phyloP scores from a whole-genome alignment of 1,140 invertebrate genomes.

The Sarcophaga bullata region DNA sequence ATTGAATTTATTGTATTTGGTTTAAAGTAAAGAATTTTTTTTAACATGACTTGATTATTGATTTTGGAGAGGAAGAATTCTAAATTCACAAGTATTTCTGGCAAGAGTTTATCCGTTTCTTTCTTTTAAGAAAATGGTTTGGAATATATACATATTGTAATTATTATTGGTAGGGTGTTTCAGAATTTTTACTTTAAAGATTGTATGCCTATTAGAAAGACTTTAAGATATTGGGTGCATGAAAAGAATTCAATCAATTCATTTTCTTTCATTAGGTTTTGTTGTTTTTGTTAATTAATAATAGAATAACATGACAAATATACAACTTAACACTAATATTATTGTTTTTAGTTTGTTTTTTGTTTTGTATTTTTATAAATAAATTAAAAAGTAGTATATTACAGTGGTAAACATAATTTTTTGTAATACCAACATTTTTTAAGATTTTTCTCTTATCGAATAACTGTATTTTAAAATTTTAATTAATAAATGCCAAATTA shows the following conservation, averaged over 20 bases:
- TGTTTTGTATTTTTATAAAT: neutral
- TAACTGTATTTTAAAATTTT: no score
- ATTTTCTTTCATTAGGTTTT: neutral
- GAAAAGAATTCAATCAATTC: neutral
- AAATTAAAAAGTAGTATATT: neutral
- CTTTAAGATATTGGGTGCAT: neutral
- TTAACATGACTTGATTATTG: neutral
- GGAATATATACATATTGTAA: neutral
- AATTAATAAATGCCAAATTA: no score
- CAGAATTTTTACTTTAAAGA: slow-evolving; percentile 3
- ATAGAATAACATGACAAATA: slow-evolving; percentile 32
- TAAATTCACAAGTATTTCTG: neutral
- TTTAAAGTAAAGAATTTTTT: neutral
- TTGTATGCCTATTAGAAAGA: neutral
- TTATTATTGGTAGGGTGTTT: neutral
- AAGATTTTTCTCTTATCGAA: no score
- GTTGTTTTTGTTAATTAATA: neutral
- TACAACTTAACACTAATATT: slow-evolving; percentile 31
- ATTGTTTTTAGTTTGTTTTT: slow-evolving; percentile 13
- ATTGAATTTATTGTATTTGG: neutral
- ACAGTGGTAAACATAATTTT: no score
- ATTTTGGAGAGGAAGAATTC: neutral
- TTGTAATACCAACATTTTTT: no score
- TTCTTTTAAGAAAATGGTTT: neutral
- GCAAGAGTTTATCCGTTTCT: neutral